A percentile compares a stretch with the other conserved stretches of the same genome.
Conservation (phyloP, 2,888 invertebrate species). For the Athetis lepigone region DNA sequence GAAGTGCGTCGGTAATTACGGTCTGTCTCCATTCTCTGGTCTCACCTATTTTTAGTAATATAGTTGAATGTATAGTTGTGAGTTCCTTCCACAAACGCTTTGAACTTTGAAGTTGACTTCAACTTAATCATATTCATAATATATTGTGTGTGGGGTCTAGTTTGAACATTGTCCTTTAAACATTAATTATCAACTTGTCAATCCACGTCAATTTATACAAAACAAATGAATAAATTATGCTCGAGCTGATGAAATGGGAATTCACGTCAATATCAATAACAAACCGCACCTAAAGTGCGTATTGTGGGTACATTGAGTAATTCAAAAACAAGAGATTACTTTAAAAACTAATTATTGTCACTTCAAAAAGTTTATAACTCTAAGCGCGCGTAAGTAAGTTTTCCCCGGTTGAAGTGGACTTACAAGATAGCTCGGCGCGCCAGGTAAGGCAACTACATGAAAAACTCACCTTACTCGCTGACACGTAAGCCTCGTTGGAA, state of each 20-base stretch:
- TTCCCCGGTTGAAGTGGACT: constrained; percentile 52
- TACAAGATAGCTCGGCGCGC: constrained; percentile 46
- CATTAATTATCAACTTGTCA: constrained; percentile 47
- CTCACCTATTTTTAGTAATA: constrained; percentile 9
- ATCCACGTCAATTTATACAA: constrained; percentile 36
- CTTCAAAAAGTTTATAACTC: constrained; percentile 47
- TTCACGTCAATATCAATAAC: constrained; percentile 32
- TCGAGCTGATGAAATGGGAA: constrained; percentile 23
- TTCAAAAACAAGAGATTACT: constrained; percentile 6
- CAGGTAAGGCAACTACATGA: constrained; percentile 64
- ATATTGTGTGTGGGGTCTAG: constrained; percentile 43
- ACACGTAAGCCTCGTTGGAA: constrained; percentile 70
- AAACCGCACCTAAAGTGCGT: constrained; percentile 18
- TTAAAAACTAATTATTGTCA: constrained; percentile 9
- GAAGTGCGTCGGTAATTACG: constrained; percentile 31
- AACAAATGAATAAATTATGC: constrained; percentile 46
- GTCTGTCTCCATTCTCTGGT: constrained; percentile 6
- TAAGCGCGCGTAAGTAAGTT: constrained; percentile 43
- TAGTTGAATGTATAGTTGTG: constrained; percentile 10
- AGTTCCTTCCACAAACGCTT: constrained; percentile 20
- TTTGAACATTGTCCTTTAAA: constrained; percentile 47
- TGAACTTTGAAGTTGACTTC: constrained; percentile 24
- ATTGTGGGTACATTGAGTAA: constrained; percentile 18
- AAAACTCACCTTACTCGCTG: constrained; percentile 59
- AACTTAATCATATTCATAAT: constrained; percentile 30